phyloP scores from a whole-genome alignment of 2,888 invertebrate genomes.

The Agrochola circellaris region DNA sequence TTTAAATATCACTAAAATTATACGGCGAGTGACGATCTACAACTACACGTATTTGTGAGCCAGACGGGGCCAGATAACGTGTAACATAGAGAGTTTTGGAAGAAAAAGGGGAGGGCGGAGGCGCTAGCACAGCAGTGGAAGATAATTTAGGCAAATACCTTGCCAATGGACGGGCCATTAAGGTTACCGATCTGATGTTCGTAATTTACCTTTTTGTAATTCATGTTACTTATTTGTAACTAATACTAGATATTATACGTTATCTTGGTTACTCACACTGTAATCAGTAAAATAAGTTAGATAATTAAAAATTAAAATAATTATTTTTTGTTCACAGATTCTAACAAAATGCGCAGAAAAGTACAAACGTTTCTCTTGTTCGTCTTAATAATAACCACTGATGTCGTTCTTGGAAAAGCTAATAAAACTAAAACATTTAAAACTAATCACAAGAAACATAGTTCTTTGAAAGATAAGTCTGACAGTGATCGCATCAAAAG shows the following conservation, averaged over 20 bases:
- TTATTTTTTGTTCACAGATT: constrained; percentile 74
- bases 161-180: too few relatives aligned
- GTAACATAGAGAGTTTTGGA: neutral
- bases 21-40: neutral
- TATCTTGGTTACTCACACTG: neutral
- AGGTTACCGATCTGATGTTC: neutral
- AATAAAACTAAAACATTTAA: constrained; percentile 76
- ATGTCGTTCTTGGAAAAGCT: constrained; percentile 75
- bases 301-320: neutral
- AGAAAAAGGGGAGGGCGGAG: neutral
- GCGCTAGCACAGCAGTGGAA: neutral
- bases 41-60: neutral
- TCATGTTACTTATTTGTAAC: neutral
- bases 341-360: constrained; percentile 79
- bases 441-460: constrained; percentile 68
- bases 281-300: neutral
- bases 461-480: constrained; percentile 70
- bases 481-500: constrained; percentile 78
- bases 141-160: neutral
- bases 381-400: constrained; percentile 77
- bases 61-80: neutral
- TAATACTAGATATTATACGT: neutral
- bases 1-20: neutral
- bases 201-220: neutral
- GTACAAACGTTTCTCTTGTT: constrained; percentile 73